Conservation (phyloP, 2,113 vertebrate species). For the human (Homo sapiens) region GRCh38 chr12:41463501-41464000, state of each 20-base stretch:
- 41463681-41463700: neutral
- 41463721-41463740: neutral
- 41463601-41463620: neutral
- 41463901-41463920: neutral
- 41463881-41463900: neutral
- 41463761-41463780: neutral
- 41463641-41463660: neutral
- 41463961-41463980: neutral
- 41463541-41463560: neutral
- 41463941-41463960: neutral
- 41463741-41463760: neutral
- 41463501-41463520: neutral
- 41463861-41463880: neutral
- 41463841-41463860: neutral
- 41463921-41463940: neutral
- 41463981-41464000: neutral
- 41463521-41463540: neutral
- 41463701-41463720: slow-evolving; percentile 26
- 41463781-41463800: neutral
- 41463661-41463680: neutral
- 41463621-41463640: neutral
- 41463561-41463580: neutral
- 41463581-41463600: no score
- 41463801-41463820: neutral
- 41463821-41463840: neutral